Evolutionary conservation across 2,888 invertebrate genomes (phyloP), one percentile per base, ranked within the genome.

Genomic region (Himalopsyche japonica): DNA sequence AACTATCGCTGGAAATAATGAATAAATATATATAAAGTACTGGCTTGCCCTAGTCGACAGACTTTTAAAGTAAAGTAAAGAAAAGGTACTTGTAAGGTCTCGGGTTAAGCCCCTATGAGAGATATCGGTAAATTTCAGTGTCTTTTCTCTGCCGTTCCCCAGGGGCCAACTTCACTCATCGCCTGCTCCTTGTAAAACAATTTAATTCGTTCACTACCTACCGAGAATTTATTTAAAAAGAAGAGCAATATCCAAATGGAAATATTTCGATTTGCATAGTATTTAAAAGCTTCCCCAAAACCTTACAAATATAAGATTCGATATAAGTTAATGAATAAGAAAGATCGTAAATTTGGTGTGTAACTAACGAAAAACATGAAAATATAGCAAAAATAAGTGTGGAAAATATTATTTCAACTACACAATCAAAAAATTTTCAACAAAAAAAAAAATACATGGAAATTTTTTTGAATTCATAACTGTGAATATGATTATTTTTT

Each of bases 91-190:
- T 57, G 57, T 57, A 57, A 57, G 20, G 20, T 57, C 57, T 57
- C 57, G 81, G 81, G 81, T 43, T 81, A 84, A 84, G 49, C 81
- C 84, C 47, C 80, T 43, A 79, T 37, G 79, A 84, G 81, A 84
- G 81, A 84, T 78, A 82, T 79, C 76, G 30, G 82, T 48, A 82
- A 84, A 84, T 84, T 84, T 82, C 84, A 84, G 82, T 84, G 82
- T 84, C 79, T 84, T 34, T 79, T 76, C 34, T 83, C 30, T 30
- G 34, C 24, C 30, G 20, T 57, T 70, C 81, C 79, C 80, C 34
- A 3, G 48, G 82, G 82, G 76, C 34, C 15, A 15, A 70, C 79
- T 49, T 37, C 57, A 57, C 20, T 57, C 57, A 57, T 57, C 57
- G 57, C 24, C 24, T 20, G 57, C 57, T 24, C 15, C 57, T 34